Conservation (phyloP, 2,797 vertebrate species). For the Protosalanx chinensis region DNA sequence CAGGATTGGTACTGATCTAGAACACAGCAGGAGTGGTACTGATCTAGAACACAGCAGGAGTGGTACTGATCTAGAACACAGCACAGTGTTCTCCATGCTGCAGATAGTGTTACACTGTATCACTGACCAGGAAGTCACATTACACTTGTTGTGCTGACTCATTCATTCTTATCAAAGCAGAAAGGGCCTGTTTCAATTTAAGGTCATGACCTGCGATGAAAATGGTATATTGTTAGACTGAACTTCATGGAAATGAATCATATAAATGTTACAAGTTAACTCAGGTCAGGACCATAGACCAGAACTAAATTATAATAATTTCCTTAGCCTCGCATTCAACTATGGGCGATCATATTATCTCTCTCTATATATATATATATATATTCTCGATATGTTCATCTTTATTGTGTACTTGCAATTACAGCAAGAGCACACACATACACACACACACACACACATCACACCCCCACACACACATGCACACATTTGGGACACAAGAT, state of each 20-base stretch:
- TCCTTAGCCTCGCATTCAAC: too few species aligned
- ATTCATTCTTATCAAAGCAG: constrained; percentile 9
- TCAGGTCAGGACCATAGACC: too few species aligned
- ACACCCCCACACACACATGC: neutral
- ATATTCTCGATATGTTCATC: too few species aligned
- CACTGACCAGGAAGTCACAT: constrained; percentile 37
- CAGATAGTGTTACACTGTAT: constrained; percentile 34
- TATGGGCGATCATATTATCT: too few species aligned
- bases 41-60: constrained; percentile 41
- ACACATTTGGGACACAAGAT: too few species aligned
- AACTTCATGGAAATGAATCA: too few species aligned
- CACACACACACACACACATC: too few species aligned
- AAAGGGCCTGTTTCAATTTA: neutral
- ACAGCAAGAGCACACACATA: neutral
- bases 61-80: constrained; percentile 2
- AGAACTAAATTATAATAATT: too few species aligned
- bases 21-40: constrained; percentile 66
- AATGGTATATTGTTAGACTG: too few species aligned
- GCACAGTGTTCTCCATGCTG: constrained; percentile 37
- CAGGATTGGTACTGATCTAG: constrained; percentile 2
- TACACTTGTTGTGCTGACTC: constrained; percentile 3
- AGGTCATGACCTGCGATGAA: neutral
- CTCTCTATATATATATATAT: too few species aligned
- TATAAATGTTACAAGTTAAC: too few species aligned
- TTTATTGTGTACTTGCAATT: too few species aligned